Percentiles rank a stretch among this genome's conserved stretches.
Evolutionary conservation across 2,113 vertebrate genomes (phyloP).

Genomic region (Morone chrysops): DNA sequence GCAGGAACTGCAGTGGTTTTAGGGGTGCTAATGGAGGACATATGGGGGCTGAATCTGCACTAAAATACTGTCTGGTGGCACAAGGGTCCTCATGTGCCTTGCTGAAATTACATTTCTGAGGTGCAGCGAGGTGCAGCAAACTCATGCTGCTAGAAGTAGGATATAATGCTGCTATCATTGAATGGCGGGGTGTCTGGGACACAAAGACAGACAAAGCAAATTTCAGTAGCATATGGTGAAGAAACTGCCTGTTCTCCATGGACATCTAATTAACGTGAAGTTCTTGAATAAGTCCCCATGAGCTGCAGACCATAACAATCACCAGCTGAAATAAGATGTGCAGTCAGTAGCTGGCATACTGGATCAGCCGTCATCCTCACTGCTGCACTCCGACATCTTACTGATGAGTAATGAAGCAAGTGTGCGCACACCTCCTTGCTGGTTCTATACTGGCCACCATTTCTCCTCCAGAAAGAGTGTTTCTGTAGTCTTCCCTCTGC

Average conservation of each 20-base stretch:
- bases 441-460: constrained; percentile 9
- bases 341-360: constrained; percentile 15
- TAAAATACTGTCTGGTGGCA: constrained; percentile 54
- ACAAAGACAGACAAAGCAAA: constrained; percentile 52
- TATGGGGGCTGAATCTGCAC: constrained; percentile 43
- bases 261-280: constrained; percentile 68
- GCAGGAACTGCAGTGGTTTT: constrained; percentile 37
- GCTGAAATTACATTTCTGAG: constrained; percentile 65
- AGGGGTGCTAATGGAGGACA: constrained; percentile 61
- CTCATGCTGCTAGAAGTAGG: constrained; percentile 40
- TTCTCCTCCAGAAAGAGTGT: constrained; percentile 32
- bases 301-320: constrained; percentile 53
- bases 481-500: background rate
- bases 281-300: constrained; percentile 64
- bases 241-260: constrained; percentile 54
- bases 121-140: constrained; percentile 49
- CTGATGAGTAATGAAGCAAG: constrained; percentile 46
- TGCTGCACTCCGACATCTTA: constrained; percentile 44
- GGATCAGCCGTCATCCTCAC: constrained; percentile 54
- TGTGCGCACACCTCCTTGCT: constrained; percentile 13
- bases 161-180: constrained; percentile 47
- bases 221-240: constrained; percentile 66
- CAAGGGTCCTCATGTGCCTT: constrained; percentile 29
- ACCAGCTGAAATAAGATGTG: constrained; percentile 58
- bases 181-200: constrained; percentile 31